Conservation (phyloP, 2,888 invertebrate species). For the Caenorhabditis sp. region DNA sequence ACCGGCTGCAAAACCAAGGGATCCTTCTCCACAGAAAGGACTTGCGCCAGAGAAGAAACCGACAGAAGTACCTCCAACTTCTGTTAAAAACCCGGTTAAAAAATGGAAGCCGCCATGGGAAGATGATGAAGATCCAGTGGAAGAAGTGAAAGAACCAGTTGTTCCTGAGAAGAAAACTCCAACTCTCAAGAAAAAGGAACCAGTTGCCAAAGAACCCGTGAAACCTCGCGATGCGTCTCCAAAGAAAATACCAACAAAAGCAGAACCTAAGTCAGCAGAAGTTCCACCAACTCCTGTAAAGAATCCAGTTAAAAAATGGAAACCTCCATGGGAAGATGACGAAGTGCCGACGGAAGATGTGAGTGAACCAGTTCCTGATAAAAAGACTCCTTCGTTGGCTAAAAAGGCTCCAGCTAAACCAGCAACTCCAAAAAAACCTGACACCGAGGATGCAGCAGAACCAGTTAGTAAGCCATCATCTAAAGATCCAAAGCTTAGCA, state of each 20-base stretch:
- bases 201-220: constrained; percentile 31
- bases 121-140: constrained; percentile 57
- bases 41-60: neutral
- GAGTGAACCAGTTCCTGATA: constrained; percentile 33
- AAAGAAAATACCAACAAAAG: constrained; percentile 40
- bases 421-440: constrained; percentile 39
- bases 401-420: constrained; percentile 44
- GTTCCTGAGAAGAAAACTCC: constrained; percentile 48
- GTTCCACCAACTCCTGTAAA: constrained; percentile 51
- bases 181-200: constrained; percentile 42
- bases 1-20: constrained; percentile 20
- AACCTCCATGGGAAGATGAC: constrained; percentile 62
- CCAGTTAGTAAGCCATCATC: constrained; percentile 47
- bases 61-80: constrained; percentile 9
- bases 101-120: constrained; percentile 51
- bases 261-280: constrained; percentile 49
- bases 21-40: constrained; percentile 39
- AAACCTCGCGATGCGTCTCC: constrained; percentile 55
- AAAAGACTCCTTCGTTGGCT: constrained; percentile 36
- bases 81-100: constrained; percentile 56
- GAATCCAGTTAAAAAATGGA: constrained; percentile 61
- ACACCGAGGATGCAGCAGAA: constrained; percentile 61
- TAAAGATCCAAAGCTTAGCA: constrained; percentile 61
- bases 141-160: constrained; percentile 38
- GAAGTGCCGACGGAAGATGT: constrained; percentile 59